A percentile compares a stretch with the other conserved stretches of the same genome.
Conservation (phyloP, 1,140 invertebrate genomes). For the Argopecten irradians region DNA sequence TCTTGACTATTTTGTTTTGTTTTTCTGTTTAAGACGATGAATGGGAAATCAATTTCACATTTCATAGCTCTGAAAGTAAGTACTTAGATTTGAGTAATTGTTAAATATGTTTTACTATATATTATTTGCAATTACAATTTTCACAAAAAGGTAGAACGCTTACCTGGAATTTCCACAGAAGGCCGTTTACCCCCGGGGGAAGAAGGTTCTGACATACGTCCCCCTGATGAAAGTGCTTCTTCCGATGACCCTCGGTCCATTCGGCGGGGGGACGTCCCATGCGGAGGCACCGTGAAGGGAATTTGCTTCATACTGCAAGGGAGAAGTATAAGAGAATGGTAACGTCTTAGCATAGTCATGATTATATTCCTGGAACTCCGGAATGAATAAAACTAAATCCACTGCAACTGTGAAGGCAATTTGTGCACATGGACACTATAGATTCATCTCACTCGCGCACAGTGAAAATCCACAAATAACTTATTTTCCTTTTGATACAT, state of each 20-base stretch:
- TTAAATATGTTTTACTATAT: too few relatives aligned
- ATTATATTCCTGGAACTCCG: neutral
- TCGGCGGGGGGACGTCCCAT: constrained; percentile 37
- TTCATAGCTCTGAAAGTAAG: too few relatives aligned
- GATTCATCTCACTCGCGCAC: neutral
- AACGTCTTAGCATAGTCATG: constrained; percentile 52
- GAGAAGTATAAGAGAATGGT: constrained; percentile 67
- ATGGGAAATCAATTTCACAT: too few relatives aligned
- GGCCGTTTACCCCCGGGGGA: constrained; percentile 67
- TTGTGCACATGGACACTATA: neutral
- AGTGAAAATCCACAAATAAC: neutral
- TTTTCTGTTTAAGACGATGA: too few relatives aligned
- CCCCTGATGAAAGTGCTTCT: constrained; percentile 50
- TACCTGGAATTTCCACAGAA: constrained; percentile 73
- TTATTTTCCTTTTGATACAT: neutral
- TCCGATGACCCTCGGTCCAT: constrained; percentile 51
- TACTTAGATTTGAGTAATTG: too few relatives aligned
- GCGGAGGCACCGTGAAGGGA: constrained; percentile 70
- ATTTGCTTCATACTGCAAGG: constrained; percentile 72
- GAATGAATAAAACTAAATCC: neutral
- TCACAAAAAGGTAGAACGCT: too few relatives aligned
- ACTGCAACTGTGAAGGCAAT: neutral
- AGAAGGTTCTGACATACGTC: constrained; percentile 65
- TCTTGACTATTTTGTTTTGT: too few relatives aligned
- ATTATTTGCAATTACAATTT: too few relatives aligned